These are phyloP conservation scores for Cecidostiba fungosa DNA, from an alignment of 2,888 invertebrate genomes.

Conservation along the genomic window DNA sequence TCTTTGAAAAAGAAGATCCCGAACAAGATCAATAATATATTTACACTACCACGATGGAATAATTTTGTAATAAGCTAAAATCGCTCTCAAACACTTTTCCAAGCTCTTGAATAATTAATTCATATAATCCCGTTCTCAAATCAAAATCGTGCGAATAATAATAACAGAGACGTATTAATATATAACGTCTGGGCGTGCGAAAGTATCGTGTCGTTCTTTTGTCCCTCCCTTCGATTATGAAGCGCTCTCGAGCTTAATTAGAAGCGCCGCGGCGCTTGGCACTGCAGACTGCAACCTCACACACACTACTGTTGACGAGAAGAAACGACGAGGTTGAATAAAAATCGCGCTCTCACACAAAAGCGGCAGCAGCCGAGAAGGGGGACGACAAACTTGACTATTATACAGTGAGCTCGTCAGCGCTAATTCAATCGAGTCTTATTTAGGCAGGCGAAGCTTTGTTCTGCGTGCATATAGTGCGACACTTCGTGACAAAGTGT, in stretches of 20 bases:
- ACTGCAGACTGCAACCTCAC: not conserved
- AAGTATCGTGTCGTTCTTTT: not conserved
- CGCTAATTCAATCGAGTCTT: conserved; percentile 47
- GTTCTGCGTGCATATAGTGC: not conserved
- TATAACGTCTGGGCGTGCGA: not conserved
- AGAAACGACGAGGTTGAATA: conserved; percentile 11
- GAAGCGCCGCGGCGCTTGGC: conserved; percentile 23
- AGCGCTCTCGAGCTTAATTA: conserved; percentile 48
- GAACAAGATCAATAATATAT: no score
- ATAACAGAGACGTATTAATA: not conserved
- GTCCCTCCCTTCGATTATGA: not conserved
- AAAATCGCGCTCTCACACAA: conserved; percentile 26
- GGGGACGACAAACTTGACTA: not conserved
- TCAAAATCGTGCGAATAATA: not conserved
- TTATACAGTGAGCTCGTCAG: not conserved
- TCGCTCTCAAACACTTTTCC: no score
- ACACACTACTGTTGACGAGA: not conserved
- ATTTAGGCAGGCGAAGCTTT: conserved; percentile 40
- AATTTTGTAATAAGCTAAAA: no score
- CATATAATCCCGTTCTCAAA: not conserved
- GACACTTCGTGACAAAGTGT: not conserved
- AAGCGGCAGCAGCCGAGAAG: not conserved
- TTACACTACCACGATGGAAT: no score
- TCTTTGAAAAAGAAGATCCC: no score
- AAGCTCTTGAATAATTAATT: not conserved